A percentile compares a stretch with the other conserved stretches of the same genome.
phyloP scores from a whole-genome alignment of 1,140 invertebrate species.

The Polyergus mexicanus region DNA sequence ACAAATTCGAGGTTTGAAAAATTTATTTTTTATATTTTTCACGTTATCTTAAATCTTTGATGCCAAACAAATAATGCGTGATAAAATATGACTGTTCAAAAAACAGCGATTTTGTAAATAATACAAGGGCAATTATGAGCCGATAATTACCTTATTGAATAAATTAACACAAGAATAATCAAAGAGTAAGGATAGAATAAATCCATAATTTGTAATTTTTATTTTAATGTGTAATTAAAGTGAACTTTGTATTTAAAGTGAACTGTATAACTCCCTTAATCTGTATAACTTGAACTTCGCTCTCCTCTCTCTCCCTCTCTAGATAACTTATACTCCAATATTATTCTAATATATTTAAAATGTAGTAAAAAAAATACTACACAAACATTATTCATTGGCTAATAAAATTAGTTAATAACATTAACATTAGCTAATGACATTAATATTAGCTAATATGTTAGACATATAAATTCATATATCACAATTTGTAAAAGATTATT shows the following conservation, averaged over 20 bases:
- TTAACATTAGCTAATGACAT: too few relatives aligned
- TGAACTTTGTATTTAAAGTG: background rate
- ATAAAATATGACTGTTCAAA: background rate
- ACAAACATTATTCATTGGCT: background rate
- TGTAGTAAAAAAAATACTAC: background rate
- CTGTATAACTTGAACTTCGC: too few relatives aligned
- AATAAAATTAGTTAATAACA: background rate
- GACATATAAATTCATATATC: background rate
- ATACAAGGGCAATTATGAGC: background rate
- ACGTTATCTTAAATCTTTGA: background rate
- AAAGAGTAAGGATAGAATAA: background rate
- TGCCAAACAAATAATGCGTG: background rate
- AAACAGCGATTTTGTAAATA: background rate
- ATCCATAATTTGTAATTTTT: slow-evolving; percentile 1
- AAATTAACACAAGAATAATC: background rate
- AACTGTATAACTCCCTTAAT: background rate
- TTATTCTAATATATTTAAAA: background rate
- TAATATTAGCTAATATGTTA: background rate
- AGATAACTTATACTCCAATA: background rate
- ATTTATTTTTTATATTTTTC: background rate
- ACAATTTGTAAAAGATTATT: background rate
- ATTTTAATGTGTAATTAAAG: background rate
- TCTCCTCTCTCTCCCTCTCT: background rate
- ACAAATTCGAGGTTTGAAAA: slow-evolving; percentile 15
- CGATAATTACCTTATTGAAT: background rate